Evolutionary conservation across 2,888 invertebrate species (phyloP), one percentile per base, ranked within the genome.

Genomic region (Pandemis corylana): DNA sequence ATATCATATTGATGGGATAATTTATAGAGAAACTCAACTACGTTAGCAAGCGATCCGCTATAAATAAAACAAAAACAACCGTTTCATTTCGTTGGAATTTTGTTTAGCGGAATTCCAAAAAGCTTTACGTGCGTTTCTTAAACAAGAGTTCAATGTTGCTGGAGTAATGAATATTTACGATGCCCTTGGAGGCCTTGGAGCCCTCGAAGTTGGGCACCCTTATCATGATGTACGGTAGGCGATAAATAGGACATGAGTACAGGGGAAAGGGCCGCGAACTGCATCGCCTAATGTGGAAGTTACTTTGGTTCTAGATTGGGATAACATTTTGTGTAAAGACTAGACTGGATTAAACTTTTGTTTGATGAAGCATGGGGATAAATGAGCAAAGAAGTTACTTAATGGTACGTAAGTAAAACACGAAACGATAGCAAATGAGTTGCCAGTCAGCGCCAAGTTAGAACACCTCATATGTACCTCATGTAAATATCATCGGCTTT

Each of bases 91-190:
- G 10, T 51, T n/a, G 67, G 46, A 41, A 64, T 64, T 36, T 71
- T 46, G 36, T 61, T 70, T 20, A 71, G 49, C 12, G 68, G 68
- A 72, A 72, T 68, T 46, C 61, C 69, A 70, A 74, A 80, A 79
- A 81, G 77, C 78, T 79, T 78, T 77, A 75, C 72, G 76, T 80
- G 81, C 82, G 82, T 81, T 85, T 84, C 82, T 84, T 84, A 81
- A 83, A 84, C 83, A 84, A 83, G 83, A 87, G 83, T 86, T 85
- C 83, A 83, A 83, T 84, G 83, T 82, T 78, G 79, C 79, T 76
- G 76, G 79, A 78, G 78, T 87, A 87, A 88, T 88, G 84, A 87
- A 85, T 86, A 85, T 87, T 85, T 85, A 88, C 84, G 85, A 81
- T 76, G 73, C 77, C 76, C 80, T 80, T 71, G 77, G 78, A 76